Base-by-base conservation (phyloP, 1,140 invertebrate species). In the Lithobius niger region DNA sequence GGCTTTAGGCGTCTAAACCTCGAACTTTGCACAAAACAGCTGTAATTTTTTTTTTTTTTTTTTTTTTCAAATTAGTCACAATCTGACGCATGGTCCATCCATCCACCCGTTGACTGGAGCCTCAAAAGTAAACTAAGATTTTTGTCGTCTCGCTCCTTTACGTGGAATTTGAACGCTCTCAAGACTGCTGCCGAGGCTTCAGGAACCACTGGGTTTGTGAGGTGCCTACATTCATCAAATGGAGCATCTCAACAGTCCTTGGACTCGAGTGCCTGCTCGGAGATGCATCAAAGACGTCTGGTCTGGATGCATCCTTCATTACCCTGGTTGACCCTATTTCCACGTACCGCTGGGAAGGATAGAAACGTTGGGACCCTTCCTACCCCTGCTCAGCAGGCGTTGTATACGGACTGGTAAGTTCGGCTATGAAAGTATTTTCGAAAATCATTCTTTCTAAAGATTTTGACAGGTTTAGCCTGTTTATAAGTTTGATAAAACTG, bases 301-400 rank as follows among this genome's bases (percentile, higher is more conserved):
- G 83, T 84, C 64, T 96, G 90, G 90, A 86, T 90, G 64, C 84
- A 93, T 70, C 91, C 92, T 0, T 79, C 78, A 55, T 64, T 95
- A 27, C 89, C 91, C 0, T 93, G 89, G 87, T 61, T 94, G 2
- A 78, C 79, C 26, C 67, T 94, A 2, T 95, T 84, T 69, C 91
- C 91, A 1, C 74, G 92, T 19, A 67, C 70, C 16, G 59, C 58
- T 16, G 40, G 59, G 48, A 66, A 67, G 25, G 26, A 10, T 26
- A 28, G 40, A 18, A 61, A 40, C 18, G 22, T 40, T 36, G 49
- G 55, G 27, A 24, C 75, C n/a, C n/a, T n/a, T n/a, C n/a, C n/a
- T n/a, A n/a, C n/a, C n/a, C n/a, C n/a, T n/a, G n/a, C n/a, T n/a
- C n/a, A n/a, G n/a, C n/a, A n/a, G n/a, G n/a, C n/a, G n/a, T n/a